Base-by-base conservation (phyloP, 2,888 invertebrate species). In the Chaetogeoica ovagalla region DNA sequence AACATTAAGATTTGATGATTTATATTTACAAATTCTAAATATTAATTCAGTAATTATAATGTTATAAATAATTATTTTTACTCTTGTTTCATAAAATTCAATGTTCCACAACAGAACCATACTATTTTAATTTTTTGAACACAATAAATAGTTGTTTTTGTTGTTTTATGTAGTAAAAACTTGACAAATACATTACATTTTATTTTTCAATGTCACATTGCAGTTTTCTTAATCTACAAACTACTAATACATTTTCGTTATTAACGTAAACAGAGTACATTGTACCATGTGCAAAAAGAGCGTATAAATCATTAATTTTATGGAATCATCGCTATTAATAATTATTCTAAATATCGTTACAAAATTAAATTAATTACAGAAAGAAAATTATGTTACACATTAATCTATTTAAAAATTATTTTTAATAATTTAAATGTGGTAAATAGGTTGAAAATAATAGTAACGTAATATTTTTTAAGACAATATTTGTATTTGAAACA, bases 391-490 rank as follows among this genome's bases (percentile, higher is more conserved):
- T 17, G 39, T 39, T 65, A 65, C 19, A 73, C 17, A 55, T 39
- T 43, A 65, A 57, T 65, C 21, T 52, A 73, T 65, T 74, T 65
- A 65, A 30, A 65, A 30, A 57, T 75, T 57, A 74, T 65, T 65
- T 65, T 65, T 21, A 74, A 65, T 15, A 74, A 74, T n/a, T 30
- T 30, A 30, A 30, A 30, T 30, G 4, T 57, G 62, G 52, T n/a
- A 37, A 55, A 63, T 63, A 74, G 43, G 19, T 62, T 48, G 9
- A 5, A 69, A 73, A 11, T 55, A 19, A 21, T 37, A 48, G 15
- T 6, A 21, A 9, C n/a, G n/a, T 52, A n/a, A 2, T 19, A 37
- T 63, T 17, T 74, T 63, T 75, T 23, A 3, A 57, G 21, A 65
- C 52, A 39, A 65, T 6, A 55, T 73, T 43, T 65, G 30, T 65